Conservation (phyloP, 2,888 invertebrate genomes). For the Dendrolimus pini region DNA sequence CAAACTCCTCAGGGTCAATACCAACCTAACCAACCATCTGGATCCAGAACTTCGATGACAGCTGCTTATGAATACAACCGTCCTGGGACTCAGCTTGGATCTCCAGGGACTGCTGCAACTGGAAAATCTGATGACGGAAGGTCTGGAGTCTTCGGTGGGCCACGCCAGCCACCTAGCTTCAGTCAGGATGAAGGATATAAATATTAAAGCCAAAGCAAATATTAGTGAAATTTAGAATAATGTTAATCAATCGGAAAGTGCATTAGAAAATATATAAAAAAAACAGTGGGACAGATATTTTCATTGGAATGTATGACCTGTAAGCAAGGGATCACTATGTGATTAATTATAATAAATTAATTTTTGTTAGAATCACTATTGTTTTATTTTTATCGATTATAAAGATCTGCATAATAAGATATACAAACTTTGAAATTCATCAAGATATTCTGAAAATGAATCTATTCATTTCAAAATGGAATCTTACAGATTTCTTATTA, state of each 20-base stretch:
- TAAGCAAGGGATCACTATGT: slow-evolving; percentile 40
- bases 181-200: slow-evolving; percentile 63
- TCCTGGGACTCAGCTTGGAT: slow-evolving; percentile 13
- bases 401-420: too few species aligned
- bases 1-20: slow-evolving; percentile 3
- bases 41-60: slow-evolving; percentile 15
- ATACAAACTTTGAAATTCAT: too few species aligned
- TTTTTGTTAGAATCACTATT: background rate
- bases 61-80: slow-evolving; percentile 34
- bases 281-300: slow-evolving; percentile 23
- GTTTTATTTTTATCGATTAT: too few species aligned
- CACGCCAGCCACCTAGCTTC: slow-evolving; percentile 65
- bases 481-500: too few species aligned
- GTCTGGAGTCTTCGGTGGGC: slow-evolving; percentile 39
- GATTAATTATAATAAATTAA: slow-evolving; percentile 33
- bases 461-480: too few species aligned
- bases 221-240: slow-evolving; percentile 19
- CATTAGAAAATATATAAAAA: slow-evolving; percentile 35
- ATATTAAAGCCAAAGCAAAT: slow-evolving; percentile 49
- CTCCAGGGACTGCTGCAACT: slow-evolving; percentile 2
- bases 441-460: too few species aligned
- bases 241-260: slow-evolving; percentile 19
- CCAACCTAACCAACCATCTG: slow-evolving; percentile 11
- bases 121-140: slow-evolving; percentile 12
- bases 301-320: slow-evolving; percentile 32